Percentiles rank a stretch among this genome's conserved stretches.
Evolutionary conservation across 1,140 invertebrate genomes (phyloP).

Genomic region (Pachypeltis micranthus): DNA sequence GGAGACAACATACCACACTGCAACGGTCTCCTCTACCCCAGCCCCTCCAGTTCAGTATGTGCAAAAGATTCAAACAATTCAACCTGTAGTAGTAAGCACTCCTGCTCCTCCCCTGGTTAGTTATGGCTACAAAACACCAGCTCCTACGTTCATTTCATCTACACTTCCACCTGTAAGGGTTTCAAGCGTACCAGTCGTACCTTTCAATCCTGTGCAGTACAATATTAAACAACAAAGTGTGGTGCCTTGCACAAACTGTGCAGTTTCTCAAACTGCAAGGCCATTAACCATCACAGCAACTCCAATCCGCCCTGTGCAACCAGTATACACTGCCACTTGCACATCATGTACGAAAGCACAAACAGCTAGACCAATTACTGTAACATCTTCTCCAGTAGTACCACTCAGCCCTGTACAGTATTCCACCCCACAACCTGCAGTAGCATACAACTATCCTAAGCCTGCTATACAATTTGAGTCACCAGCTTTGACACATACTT

Average conservation of each 20-base stretch:
- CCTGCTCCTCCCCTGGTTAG: slow-evolving; percentile 7
- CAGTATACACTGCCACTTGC: neutral
- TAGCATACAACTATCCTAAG: neutral
- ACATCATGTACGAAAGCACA: neutral
- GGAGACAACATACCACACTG: neutral
- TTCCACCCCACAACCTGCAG: too few species aligned
- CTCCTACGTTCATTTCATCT: neutral
- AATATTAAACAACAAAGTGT: too few species aligned
- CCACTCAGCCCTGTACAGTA: slow-evolving; percentile 23
- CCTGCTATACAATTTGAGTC: neutral
- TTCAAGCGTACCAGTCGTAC: slow-evolving; percentile 21
- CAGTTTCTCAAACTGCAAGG: too few species aligned
- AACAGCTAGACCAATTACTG: slow-evolving; percentile 13
- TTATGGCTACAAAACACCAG: neutral
- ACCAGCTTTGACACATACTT: neutral
- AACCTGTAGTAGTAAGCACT: slow-evolving; percentile 7
- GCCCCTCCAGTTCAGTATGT: slow-evolving; percentile 21
- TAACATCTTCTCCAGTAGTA: too few species aligned
- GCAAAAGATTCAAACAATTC: neutral
- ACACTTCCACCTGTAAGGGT: slow-evolving; percentile 6
- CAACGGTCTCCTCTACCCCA: slow-evolving; percentile 16
- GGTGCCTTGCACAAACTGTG: too few species aligned
- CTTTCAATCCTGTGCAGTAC: slow-evolving; percentile 27
- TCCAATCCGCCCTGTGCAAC: slow-evolving; percentile 2
- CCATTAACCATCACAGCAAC: neutral